Evolutionary conservation across 2,797 vertebrate species (phyloP), one percentile per base, ranked within the genome.

Genomic region (Halcyon badia): DNA sequence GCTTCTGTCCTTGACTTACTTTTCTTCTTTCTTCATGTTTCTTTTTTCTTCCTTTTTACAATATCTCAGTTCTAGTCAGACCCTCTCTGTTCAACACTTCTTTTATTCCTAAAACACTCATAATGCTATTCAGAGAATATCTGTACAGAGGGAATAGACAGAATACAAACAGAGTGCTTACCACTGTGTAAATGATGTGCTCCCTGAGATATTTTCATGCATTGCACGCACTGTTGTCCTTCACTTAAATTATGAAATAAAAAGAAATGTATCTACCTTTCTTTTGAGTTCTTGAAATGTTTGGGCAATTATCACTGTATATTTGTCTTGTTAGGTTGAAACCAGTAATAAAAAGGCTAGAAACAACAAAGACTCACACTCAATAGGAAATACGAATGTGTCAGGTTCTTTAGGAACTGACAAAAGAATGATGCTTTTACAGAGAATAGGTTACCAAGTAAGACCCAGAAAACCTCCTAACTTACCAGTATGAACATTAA

Each of bases 1-100:
- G 96, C 81, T 96, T 96, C 96, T 97, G 98, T 98, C 98, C 98
- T 98, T 98, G 98, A 98, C 98, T 98, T 96, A 97, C 92, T 97
- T 97, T 97, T 98, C 97, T 94, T 97, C 93, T 97, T 97, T 97
- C 95, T 98, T 97, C 96, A 84, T 96, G 89, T 96, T 97, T 96
- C 96, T 97, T 97, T 98, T 95, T 96, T 96, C 78, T 94, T 96
- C 92, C 88, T 96, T 98, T 97, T 96, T 97, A 97, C 95, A 97
- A 92, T 84, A 95, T 97, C 97, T 97, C 96, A 95, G 97, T 95
- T 98, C 97, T 97, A 98, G 97, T 95, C 97, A 97, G 97, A 97
- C 77, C 92, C 92, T 95, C 96, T 98, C 97, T 98, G 97, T 95
- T 97, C 96, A 97, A 95, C 81, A 96, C 90, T 97, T 98, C 96